Evolutionary conservation across 2,113 vertebrate genomes (phyloP).

Genomic region (Rhinogobius similis): DNA sequence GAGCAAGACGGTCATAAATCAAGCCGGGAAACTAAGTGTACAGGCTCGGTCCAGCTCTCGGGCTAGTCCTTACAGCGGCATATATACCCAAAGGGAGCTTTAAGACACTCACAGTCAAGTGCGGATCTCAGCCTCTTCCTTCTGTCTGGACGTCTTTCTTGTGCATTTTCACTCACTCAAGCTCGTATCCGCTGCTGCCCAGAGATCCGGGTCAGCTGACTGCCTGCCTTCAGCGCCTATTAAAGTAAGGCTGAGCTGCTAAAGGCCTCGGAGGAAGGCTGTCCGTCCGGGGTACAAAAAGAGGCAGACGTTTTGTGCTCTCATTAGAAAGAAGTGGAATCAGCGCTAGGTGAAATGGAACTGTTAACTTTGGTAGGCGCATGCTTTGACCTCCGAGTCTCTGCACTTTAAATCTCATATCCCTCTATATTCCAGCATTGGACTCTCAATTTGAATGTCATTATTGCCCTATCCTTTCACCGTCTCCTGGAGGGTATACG

Average conservation of each 20-base stretch:
- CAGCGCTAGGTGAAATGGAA: conserved; percentile 32
- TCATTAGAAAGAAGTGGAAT: conserved; percentile 45
- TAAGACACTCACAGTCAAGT: conserved; percentile 51
- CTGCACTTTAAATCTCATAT: conserved; percentile 37
- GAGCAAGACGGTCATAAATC: conserved; percentile 53
- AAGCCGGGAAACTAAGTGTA: conserved; percentile 37
- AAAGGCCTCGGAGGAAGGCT: conserved; percentile 58
- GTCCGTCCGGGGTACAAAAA: conserved; percentile 58
- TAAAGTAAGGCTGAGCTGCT: conserved; percentile 65
- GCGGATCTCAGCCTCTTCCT: conserved; percentile 34
- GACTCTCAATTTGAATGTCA: conserved; percentile 58
- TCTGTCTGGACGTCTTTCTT: conserved; percentile 23
- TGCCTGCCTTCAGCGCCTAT: conserved; percentile 68
- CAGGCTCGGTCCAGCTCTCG: conserved; percentile 41
- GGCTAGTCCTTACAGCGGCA: conserved; percentile 48
- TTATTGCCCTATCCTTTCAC: conserved; percentile 56
- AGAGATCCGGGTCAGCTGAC: conserved; percentile 69
- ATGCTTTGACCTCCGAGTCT: conserved; percentile 35
- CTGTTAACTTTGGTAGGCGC: conserved; percentile 37
- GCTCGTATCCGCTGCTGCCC: conserved; percentile 41
- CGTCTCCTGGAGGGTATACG: conserved; percentile 37
- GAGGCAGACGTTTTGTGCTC: conserved; percentile 39
- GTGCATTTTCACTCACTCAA: conserved; percentile 35
- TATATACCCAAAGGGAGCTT: conserved; percentile 50
- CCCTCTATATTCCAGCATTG: conserved; percentile 38